Base-by-base conservation (phyloP, 2,797 vertebrate species). In the Synaphobranchus kaupii region DNA sequence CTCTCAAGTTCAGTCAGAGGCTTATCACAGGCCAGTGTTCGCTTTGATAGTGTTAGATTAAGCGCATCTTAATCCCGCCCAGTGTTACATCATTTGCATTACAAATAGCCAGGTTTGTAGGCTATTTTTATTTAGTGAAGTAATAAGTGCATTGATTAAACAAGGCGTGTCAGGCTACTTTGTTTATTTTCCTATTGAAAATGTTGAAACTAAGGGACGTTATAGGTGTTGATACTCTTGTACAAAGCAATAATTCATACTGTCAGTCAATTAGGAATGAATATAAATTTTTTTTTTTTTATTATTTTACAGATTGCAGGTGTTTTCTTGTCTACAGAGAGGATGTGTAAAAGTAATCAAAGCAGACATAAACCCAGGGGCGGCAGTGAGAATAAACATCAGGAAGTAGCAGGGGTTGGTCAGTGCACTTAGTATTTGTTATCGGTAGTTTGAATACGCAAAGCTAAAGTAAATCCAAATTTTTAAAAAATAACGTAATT, bases 391-490 rank as follows among this genome's bases (percentile, higher is more conserved):
- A 52, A 76, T 84, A 80, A 86, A 56, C 31, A 47, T 50, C 66
- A 87, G 66, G n/a, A 76, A 84, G 83, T 31, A 76, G 28, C 47
- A 73, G 52, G 60, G 50, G 34, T 73, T 76, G 48, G 66, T 85
- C 63, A 12, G 47, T 1, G 34, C 25, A 4, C 15, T 83, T 54
- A 28, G 8, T 83, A 28, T 87, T 54, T 87, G 48, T 87, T 63
- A 84, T 20, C 52, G 22, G 60, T 73, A 44, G 34, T 71, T 48
- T 39, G 56, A 87, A 54, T 52, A 58, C 4, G 22, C 58, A 22
- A 22, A 5, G 58, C 17, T 25, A 63, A 25, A 22, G 58, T 20
- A 63, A 6, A 25, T 25, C 22, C 54, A 56, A 2, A 10, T 52
- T 52, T 52, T 52, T 52, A 10, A 10, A 9, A 34, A 71, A 31